phyloP scores from a whole-genome alignment of 2,888 invertebrate genomes.

The Tetramorium bicarinatum region DNA sequence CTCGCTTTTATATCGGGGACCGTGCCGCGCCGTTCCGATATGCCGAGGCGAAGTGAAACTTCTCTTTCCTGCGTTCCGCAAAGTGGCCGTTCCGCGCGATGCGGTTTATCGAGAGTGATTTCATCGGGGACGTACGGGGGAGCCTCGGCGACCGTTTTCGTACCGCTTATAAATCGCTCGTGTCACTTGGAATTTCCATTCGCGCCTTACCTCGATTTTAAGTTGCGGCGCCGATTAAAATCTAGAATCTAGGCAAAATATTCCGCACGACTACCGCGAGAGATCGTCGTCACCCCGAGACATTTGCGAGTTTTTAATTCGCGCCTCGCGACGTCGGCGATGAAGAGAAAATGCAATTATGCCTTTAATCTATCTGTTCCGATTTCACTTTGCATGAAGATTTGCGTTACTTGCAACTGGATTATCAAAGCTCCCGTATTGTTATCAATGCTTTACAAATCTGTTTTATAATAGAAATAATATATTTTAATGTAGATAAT shows the following conservation, averaged over 20 bases:
- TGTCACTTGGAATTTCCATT: constrained; percentile 8
- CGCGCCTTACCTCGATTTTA: neutral
- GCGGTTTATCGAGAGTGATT: constrained; percentile 43
- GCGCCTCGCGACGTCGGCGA: constrained; percentile 19
- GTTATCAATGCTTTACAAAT: neutral
- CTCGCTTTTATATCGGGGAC: constrained; percentile 30
- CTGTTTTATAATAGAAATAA: neutral
- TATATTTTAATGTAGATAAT: neutral
- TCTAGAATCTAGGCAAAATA: constrained; percentile 14
- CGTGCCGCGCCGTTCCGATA: neutral
- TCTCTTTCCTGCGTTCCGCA: constrained; percentile 33
- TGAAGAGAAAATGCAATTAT: constrained; percentile 50
- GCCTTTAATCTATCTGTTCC: constrained; percentile 42
- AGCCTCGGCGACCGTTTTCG: neutral
- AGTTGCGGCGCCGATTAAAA: neutral
- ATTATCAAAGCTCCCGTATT: neutral
- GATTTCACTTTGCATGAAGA: constrained; percentile 47
- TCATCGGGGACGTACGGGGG: constrained; percentile 1
- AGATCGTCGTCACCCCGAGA: neutral
- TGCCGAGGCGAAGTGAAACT: constrained; percentile 40
- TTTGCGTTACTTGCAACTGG: constrained; percentile 1
- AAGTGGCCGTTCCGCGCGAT: constrained; percentile 30
- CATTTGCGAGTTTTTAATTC: constrained; percentile 15
- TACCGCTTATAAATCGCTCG: neutral
- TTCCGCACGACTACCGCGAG: neutral